Percentiles rank a stretch among this genome's conserved stretches.
phyloP scores from a whole-genome alignment of 2,888 invertebrate genomes.

The Sturmia bella region DNA sequence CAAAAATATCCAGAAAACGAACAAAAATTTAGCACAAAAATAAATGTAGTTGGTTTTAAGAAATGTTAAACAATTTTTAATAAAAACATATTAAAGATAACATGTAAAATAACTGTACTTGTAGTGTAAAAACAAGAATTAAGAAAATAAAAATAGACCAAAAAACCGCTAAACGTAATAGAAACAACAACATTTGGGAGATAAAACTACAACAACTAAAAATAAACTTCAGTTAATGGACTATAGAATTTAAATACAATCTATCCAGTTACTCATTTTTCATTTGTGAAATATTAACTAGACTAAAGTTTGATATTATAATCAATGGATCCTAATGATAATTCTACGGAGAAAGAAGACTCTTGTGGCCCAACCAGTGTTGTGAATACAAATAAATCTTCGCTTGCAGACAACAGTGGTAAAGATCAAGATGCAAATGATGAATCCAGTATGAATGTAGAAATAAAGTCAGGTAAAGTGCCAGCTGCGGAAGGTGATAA shows the following conservation, averaged over 20 bases:
- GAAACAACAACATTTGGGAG: constrained; percentile 38
- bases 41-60: no score
- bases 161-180: constrained; percentile 65
- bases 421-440: not conserved
- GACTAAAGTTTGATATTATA: not conserved
- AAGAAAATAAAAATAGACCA: constrained; percentile 63
- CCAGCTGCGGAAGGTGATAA: constrained; percentile 34
- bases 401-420: not conserved
- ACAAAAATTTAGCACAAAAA: constrained; percentile 11
- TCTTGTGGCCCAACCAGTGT: constrained; percentile 14
- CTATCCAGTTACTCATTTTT: not conserved
- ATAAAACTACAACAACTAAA: constrained; percentile 45
- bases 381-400: constrained; percentile 17
- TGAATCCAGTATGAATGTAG: constrained; percentile 31
- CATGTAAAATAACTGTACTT: constrained; percentile 64
- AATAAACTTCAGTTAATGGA: constrained; percentile 27
- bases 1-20: constrained; percentile 44
- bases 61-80: not conserved
- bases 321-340: constrained; percentile 55
- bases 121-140: constrained; percentile 43
- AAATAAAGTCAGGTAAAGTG: constrained; percentile 58
- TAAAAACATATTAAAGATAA: not conserved
- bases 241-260: constrained; percentile 23
- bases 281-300: not conserved
- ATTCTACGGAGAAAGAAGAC: constrained; percentile 40